A percentile compares a stretch with the other conserved stretches of the same genome.
These are phyloP conservation scores for Parotia lawesii DNA, from an alignment of 2,113 vertebrate species.

Conservation along the genomic window DNA sequence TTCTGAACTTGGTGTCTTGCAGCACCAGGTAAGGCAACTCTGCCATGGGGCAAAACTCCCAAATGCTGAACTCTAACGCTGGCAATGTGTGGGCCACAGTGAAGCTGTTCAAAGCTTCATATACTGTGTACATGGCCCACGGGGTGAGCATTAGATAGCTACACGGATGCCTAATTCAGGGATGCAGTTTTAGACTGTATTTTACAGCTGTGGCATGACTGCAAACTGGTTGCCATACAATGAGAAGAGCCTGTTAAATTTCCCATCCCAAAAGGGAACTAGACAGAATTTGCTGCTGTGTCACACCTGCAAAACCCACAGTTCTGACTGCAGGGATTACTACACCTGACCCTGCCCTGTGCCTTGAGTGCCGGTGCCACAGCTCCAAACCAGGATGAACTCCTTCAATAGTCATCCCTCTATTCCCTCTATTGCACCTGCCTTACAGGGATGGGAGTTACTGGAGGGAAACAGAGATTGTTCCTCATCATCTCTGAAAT, in stretches of 20 bases:
- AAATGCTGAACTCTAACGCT: background rate
- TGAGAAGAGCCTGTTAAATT: background rate
- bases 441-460: background rate
- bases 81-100: background rate
- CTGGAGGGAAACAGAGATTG: background rate
- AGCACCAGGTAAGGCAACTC: background rate
- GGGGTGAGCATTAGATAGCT: background rate
- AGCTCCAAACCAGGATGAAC: background rate
- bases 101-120: background rate
- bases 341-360: background rate
- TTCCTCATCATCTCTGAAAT: background rate
- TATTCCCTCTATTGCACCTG: background rate
- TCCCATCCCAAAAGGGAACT: background rate
- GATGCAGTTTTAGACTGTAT: background rate
- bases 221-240: background rate
- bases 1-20: background rate
- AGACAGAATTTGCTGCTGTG: background rate
- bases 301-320: background rate
- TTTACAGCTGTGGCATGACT: background rate
- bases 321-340: background rate
- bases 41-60: background rate
- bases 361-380: background rate
- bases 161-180: background rate
- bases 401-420: background rate
- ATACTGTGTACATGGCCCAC: rapidly evolving